A percentile compares a stretch with the other conserved stretches of the same genome.
These are phyloP conservation scores for Synanthedon formicaeformis DNA, from an alignment of 2,888 invertebrate species.

Conservation along the genomic window DNA sequence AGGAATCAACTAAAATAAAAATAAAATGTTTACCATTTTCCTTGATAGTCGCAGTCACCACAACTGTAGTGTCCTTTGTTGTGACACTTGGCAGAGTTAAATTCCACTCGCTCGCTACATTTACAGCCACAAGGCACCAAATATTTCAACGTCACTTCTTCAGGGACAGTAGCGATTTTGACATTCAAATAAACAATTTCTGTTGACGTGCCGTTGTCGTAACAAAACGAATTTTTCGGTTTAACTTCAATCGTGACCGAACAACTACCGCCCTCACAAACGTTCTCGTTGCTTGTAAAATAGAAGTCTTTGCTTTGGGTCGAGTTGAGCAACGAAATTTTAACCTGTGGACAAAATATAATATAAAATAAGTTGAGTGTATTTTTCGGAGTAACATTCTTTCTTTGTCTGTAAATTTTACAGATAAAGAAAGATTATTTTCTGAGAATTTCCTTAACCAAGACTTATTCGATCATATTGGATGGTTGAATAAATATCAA, in stretches of 20 bases:
- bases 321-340: constrained; percentile 18
- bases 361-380: no score
- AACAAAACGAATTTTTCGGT: constrained; percentile 29
- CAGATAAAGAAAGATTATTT: no score
- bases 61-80: constrained; percentile 67
- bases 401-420: no score
- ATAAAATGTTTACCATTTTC: constrained; percentile 36
- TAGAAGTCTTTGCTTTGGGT: constrained; percentile 18
- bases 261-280: constrained; percentile 17
- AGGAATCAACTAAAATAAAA: no score
- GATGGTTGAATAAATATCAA: no score
- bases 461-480: no score
- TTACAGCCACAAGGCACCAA: constrained; percentile 46
- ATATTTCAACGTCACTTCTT: constrained; percentile 27
- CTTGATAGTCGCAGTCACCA: constrained; percentile 72
- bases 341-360: constrained; percentile 6
- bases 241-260: constrained; percentile 15
- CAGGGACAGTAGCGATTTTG: constrained; percentile 19
- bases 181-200: constrained; percentile 30
- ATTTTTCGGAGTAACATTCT: no score
- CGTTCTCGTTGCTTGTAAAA: constrained; percentile 8
- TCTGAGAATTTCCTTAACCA: no score
- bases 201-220: constrained; percentile 12
- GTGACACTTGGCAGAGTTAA: constrained; percentile 47
- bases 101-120: constrained; percentile 31